Evolutionary conservation across 1,140 invertebrate genomes (phyloP).

Genomic region (Manduca sexta): DNA sequence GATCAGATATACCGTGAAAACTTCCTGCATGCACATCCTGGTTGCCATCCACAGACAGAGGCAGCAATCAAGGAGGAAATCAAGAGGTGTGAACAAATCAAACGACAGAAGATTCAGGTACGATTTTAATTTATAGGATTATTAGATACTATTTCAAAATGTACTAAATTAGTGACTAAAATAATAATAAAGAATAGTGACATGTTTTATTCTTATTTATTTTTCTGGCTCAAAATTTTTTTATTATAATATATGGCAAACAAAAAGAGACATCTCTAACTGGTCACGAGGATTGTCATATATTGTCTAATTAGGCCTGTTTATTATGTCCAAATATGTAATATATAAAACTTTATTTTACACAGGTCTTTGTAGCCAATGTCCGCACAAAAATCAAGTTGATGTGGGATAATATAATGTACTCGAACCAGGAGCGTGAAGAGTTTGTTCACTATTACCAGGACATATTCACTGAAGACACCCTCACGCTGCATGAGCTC

Average conservation of each 20-base stretch:
- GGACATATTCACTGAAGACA: constrained; percentile 82
- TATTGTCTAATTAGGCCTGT: too few relatives aligned
- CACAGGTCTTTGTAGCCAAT: constrained; percentile 78
- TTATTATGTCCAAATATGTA: too few relatives aligned
- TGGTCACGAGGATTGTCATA: too few relatives aligned
- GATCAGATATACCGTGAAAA: constrained; percentile 64
- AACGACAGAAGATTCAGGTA: constrained; percentile 61
- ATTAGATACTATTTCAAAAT: background rate
- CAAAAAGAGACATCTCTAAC: too few relatives aligned
- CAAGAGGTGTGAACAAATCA: constrained; percentile 55
- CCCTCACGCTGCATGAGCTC: constrained; percentile 82
- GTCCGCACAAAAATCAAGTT: constrained; percentile 78
- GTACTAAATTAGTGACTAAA: background rate
- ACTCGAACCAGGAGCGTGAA: constrained; percentile 75
- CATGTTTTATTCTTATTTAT: too few relatives aligned
- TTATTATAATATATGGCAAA: too few relatives aligned
- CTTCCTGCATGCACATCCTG: constrained; percentile 54
- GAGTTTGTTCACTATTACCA: constrained; percentile 76
- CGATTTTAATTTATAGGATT: background rate
- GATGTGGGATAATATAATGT: constrained; percentile 83
- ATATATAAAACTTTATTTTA: constrained; percentile 4
- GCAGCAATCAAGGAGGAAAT: constrained; percentile 58
- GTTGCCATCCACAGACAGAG: constrained; percentile 51
- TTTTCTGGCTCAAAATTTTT: too few relatives aligned
- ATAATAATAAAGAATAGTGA: too few relatives aligned